These are phyloP conservation scores for Lamellibrachia columna DNA, from an alignment of 2,888 invertebrate genomes.

Conservation along the genomic window DNA sequence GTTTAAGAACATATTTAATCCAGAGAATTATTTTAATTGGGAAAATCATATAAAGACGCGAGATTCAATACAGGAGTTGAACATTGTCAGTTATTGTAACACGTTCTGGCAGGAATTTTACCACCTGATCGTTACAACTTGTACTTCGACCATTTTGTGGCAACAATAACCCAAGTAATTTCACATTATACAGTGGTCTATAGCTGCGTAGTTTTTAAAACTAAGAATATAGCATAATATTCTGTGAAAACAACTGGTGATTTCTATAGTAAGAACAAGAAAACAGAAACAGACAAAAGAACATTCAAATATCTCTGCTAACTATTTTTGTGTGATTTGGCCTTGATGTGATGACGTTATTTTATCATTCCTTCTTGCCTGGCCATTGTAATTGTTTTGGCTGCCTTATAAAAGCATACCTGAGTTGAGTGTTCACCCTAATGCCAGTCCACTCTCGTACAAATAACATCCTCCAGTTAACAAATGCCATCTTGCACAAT, in stretches of 20 bases:
- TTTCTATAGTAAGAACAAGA: not conserved
- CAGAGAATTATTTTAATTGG: not conserved
- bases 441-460: not conserved
- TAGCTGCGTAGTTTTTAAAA: not conserved
- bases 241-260: not conserved
- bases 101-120: not conserved
- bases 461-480: not conserved
- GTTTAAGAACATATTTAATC: not conserved
- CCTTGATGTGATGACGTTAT: no score
- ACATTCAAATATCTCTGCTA: not conserved
- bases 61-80: not conserved
- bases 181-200: not conserved
- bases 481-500: not conserved
- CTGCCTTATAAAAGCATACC: not conserved
- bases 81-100: not conserved
- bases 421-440: not conserved
- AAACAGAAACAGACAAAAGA: not conserved
- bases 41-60: not conserved
- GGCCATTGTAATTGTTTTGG: not conserved
- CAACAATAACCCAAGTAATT: not conserved
- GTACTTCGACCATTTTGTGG: not conserved
- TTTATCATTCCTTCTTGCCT: no score
- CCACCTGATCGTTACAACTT: not conserved
- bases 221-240: not conserved
- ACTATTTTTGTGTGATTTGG: not conserved